A percentile compares a stretch with the other conserved stretches of the same genome.
Conservation (phyloP, 2,888 invertebrate genomes). For the Siphlonurus alternatus region DNA sequence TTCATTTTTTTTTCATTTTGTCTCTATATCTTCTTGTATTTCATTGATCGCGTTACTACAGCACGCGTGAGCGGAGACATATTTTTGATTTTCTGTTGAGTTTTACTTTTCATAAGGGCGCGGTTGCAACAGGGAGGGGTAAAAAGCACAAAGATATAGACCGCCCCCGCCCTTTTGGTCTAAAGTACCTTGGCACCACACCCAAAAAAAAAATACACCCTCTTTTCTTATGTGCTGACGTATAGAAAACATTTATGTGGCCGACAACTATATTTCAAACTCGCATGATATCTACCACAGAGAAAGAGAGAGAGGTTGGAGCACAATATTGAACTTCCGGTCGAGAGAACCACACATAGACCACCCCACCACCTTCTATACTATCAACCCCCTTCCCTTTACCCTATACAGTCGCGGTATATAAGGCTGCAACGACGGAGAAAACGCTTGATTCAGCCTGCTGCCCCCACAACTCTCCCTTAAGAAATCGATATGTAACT, state of each 20-base stretch:
- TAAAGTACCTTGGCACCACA: too few relatives aligned
- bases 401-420: neutral
- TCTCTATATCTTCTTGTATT: neutral
- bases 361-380: too few relatives aligned
- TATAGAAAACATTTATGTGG: neutral
- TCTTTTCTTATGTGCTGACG: too few relatives aligned
- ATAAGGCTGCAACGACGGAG: neutral
- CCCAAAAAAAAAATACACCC: too few relatives aligned
- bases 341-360: neutral
- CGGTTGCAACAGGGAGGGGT: neutral
- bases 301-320: neutral
- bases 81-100: neutral
- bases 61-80: neutral
- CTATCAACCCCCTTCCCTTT: neutral
- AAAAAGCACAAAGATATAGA: too few relatives aligned
- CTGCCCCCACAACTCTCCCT: neutral
- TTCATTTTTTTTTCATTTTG: too few relatives aligned
- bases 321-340: neutral
- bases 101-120: neutral
- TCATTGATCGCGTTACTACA: neutral
- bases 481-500: neutral
- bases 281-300: neutral
- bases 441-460: neutral
- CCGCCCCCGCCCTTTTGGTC: too few relatives aligned
- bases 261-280: neutral